Evolutionary conservation across 2,113 vertebrate species (phyloP).

Genomic region (Pitta sordida): DNA sequence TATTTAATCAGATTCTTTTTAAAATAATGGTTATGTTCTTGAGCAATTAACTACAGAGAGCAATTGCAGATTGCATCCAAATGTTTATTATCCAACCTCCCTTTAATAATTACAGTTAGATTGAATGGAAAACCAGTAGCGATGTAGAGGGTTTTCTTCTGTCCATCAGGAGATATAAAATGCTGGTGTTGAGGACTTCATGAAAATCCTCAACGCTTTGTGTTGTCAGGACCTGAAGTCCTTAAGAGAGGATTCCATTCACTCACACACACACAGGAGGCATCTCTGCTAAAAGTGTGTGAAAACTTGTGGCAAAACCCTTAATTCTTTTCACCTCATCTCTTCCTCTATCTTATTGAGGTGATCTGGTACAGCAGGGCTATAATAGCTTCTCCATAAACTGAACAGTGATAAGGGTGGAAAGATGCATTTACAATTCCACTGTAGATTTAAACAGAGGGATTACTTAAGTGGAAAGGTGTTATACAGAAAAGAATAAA

Average conservation of each 20-base stretch:
- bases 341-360: not conserved
- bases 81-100: not conserved
- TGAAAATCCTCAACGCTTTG: not conserved
- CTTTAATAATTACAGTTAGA: not conserved
- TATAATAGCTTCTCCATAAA: not conserved
- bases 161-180: not conserved
- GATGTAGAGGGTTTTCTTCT: not conserved
- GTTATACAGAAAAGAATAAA: not conserved
- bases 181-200: not conserved
- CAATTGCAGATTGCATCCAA: not conserved
- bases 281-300: not conserved
- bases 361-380: not conserved
- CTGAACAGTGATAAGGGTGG: not conserved
- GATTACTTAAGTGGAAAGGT: not conserved
- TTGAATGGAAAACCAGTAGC: not conserved
- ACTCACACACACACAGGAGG: not conserved
- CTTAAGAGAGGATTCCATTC: not conserved
- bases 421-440: not conserved
- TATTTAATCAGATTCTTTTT: constrained; percentile 7
- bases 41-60: not conserved
- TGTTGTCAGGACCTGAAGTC: not conserved
- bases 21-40: not conserved
- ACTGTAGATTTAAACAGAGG: not conserved
- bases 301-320: not conserved
- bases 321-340: not conserved